Evolutionary conservation across 2,797 vertebrate genomes (phyloP), one percentile per base, ranked within the genome.

Genomic region (Esox lucius): DNA sequence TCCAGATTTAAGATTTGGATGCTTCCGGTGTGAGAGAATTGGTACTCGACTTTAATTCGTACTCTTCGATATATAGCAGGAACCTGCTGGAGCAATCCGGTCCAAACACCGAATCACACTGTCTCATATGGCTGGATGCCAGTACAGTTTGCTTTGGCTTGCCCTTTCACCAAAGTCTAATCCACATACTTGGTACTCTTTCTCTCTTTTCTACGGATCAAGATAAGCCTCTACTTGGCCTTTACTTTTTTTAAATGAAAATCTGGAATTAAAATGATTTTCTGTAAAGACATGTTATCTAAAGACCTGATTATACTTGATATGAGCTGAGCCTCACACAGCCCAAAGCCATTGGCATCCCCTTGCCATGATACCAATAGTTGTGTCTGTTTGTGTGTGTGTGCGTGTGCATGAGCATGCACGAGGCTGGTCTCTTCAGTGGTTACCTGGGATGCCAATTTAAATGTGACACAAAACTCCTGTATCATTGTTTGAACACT

Each of bases 241-340:
- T 51, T 72, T n/a, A 22, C 69, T 62, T 26, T 33, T 22, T 68
- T 70, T 64, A 71, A 68, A 66, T 39, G 71, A 76, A 74, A 74
- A 24, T 59, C 26, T 59, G 65, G 31, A 53, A 51, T 64, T 35
- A 70, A 72, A 75, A 61, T 72, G 8, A 72, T 75, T 70, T 11
- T 66, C 42, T 64, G 61, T 64, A 31, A 31, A 31, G 28, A 62
- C 74, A 65, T 66, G 35, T 24, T 59, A 59, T 12, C 33, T 78
- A 19, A 65, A 68, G 56, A 70, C 68, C 31, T 61, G 19, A 71
- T n/a, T 65, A 78, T 9, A 39, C 53, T 19, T 67, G 59, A 42
- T 75, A 22, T 66, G 68, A 56, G 56, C 19, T 53, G 53, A 8
- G 59, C 49, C 22, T 68, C 51, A 33, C 69, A 76, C 62, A 15